A percentile compares a stretch with the other conserved stretches of the same genome.
Conservation (phyloP, 2,797 vertebrate species). For the Enoplosus armatus region DNA sequence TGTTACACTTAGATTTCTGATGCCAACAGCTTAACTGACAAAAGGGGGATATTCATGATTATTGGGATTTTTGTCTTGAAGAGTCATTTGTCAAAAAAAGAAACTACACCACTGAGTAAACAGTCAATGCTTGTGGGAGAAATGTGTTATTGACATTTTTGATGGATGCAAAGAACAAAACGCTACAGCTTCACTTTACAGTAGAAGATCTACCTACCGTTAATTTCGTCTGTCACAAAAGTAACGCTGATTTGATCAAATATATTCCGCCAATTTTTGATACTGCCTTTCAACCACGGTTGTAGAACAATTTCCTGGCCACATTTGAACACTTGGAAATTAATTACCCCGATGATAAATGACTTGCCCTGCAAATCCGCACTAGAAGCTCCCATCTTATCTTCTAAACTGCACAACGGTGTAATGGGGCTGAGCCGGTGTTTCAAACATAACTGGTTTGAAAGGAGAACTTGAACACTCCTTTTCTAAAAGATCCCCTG, state of each 20-base stretch:
- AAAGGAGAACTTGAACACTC: slow-evolving; percentile 33
- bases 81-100: slow-evolving; percentile 34
- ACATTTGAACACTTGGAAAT: slow-evolving; percentile 49
- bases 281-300: slow-evolving; percentile 25
- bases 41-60: slow-evolving; percentile 24
- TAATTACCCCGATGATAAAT: slow-evolving; percentile 59
- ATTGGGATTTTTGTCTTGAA: slow-evolving; percentile 17
- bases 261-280: slow-evolving; percentile 39
- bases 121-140: not conserved
- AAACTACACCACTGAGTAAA: slow-evolving; percentile 14
- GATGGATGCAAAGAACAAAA: slow-evolving; percentile 42
- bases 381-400: slow-evolving; percentile 46
- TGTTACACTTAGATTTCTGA: slow-evolving; percentile 27
- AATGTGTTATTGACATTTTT: slow-evolving; percentile 48
- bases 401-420: slow-evolving; percentile 43
- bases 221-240: slow-evolving; percentile 38
- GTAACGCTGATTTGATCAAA: slow-evolving; percentile 45
- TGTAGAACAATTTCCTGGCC: slow-evolving; percentile 48
- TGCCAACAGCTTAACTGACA: not conserved
- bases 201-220: slow-evolving; percentile 17
- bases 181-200: slow-evolving; percentile 11
- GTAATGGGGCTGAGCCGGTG: slow-evolving; percentile 37
- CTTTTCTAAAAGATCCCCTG: slow-evolving; percentile 52
- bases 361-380: slow-evolving; percentile 45
- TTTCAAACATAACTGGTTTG: slow-evolving; percentile 49